Conservation (phyloP, 2,888 invertebrate genomes). For the Timandra comae region DNA sequence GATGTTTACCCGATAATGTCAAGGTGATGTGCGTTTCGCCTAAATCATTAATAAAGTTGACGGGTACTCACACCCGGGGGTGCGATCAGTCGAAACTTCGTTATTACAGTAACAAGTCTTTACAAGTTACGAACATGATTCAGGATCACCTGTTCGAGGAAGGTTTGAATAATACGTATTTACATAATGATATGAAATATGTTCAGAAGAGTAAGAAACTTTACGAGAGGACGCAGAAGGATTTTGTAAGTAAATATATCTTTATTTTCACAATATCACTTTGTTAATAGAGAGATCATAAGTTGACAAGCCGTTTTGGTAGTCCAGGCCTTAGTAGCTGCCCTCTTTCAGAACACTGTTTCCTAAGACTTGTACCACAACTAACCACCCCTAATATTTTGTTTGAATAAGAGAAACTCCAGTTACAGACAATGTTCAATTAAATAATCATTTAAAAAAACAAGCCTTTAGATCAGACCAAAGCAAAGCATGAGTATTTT, state of each 20-base stretch:
- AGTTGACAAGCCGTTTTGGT: too few species aligned
- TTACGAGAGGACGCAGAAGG: conserved; percentile 53
- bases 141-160: conserved; percentile 63
- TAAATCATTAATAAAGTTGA: conserved; percentile 14
- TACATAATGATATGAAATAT: conserved; percentile 59
- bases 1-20: conserved; percentile 51
- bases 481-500: too few species aligned
- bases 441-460: too few species aligned
- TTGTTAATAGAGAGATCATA: too few species aligned
- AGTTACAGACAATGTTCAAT: too few species aligned
- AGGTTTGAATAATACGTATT: conserved; percentile 49
- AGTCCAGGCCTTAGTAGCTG: too few species aligned
- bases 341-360: too few species aligned
- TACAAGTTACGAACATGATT: conserved; percentile 35
- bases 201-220: conserved; percentile 39
- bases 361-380: too few species aligned
- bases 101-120: conserved; percentile 3
- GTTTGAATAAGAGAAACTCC: too few species aligned
- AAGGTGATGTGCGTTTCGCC: conserved; percentile 20
- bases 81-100: not conserved
- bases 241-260: conserved; percentile 69
- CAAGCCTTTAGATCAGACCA: too few species aligned
- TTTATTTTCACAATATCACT: too few species aligned
- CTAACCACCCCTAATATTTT: too few species aligned
- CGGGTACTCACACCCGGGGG: not conserved